A percentile compares a stretch with the other conserved stretches of the same genome.
Conservation (phyloP, 2,797 vertebrate genomes). For the Malurus splendens region DNA sequence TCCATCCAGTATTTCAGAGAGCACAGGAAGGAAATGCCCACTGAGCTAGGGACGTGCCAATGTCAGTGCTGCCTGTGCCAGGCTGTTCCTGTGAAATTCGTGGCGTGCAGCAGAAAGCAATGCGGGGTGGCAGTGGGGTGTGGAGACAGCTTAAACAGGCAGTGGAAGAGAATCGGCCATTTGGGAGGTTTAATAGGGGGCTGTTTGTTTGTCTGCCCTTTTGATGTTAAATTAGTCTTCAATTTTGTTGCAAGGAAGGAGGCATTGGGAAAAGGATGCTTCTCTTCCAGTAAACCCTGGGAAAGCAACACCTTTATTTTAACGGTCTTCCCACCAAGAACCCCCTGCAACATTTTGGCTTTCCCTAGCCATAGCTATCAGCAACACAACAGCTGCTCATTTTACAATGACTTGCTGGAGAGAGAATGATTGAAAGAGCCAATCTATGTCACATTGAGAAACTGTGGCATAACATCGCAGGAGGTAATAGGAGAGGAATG, state of each 20-base stretch:
- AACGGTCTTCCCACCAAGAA: conserved; percentile 50
- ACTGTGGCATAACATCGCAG: conserved; percentile 43
- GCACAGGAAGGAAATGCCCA: conserved; percentile 48
- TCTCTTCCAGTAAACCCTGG: conserved; percentile 45
- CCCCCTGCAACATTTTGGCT: conserved; percentile 47
- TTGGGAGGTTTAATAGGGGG: conserved; percentile 12
- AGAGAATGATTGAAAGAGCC: conserved; percentile 55
- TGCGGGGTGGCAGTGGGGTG: not conserved
- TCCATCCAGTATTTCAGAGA: conserved; percentile 9
- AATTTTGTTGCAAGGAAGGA: conserved; percentile 25
- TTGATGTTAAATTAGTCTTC: conserved; percentile 46
- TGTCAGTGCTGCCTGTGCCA: conserved; percentile 11
- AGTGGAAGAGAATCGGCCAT: conserved; percentile 11
- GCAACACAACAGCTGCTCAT: conserved; percentile 61
- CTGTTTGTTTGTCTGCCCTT: conserved; percentile 39
- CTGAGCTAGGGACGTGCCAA: conserved; percentile 13
- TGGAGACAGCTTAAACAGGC: conserved; percentile 12
- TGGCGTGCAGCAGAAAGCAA: not conserved
- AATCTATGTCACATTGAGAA: conserved; percentile 62
- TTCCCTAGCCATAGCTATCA: conserved; percentile 46
- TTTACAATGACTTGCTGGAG: conserved; percentile 57
- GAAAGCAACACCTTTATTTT: conserved; percentile 61
- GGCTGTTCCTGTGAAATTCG: not conserved
- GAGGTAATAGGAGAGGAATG: conserved; percentile 56
- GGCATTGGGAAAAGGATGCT: conserved; percentile 14